These are phyloP conservation scores for Acinonyx jubatus DNA, from an alignment of 2,113 vertebrate genomes.

Conservation along the genomic window DNA sequence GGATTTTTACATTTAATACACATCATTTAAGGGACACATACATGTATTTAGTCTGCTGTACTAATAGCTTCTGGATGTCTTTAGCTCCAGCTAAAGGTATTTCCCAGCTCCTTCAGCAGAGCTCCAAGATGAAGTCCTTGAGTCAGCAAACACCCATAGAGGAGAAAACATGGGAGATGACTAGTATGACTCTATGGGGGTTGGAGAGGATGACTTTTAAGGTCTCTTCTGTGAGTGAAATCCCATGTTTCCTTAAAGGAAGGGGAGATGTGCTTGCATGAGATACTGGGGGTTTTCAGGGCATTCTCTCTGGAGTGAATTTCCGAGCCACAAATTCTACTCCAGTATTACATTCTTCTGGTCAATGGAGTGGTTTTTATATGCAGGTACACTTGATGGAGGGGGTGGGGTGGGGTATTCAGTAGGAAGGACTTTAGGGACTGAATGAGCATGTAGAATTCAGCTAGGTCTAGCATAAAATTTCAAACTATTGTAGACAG, in stretches of 20 bases:
- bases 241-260: not conserved
- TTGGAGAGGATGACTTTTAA: not conserved
- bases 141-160: not conserved
- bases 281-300: not conserved
- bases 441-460: not conserved
- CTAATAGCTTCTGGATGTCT: not conserved
- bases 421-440: not conserved
- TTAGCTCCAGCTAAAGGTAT: not conserved
- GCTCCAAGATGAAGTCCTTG: not conserved
- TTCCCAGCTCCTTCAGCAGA: not conserved
- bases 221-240: not conserved
- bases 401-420: not conserved
- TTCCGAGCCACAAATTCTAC: not conserved
- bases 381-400: not conserved
- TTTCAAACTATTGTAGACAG: not conserved
- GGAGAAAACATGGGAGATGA: not conserved
- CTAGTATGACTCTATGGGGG: not conserved
- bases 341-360: not conserved
- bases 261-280: not conserved
- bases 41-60: not conserved
- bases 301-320: not conserved
- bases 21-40: too few species aligned
- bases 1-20: not conserved
- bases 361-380: not conserved
- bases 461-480: not conserved